phyloP scores from a whole-genome alignment of 2,888 invertebrate genomes.

The Cepaea hortensis region DNA sequence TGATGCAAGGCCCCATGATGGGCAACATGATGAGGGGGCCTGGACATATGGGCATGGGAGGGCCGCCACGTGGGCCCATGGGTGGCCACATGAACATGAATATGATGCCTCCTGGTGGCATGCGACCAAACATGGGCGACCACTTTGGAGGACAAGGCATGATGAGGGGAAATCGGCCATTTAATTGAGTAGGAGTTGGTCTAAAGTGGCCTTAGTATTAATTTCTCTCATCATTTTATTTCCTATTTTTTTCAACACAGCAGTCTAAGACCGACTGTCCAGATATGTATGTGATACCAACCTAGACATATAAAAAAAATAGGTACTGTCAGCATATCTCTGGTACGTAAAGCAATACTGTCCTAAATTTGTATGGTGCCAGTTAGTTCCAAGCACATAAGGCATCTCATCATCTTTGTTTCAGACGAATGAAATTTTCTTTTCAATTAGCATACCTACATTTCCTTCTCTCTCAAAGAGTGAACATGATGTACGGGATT shows the following conservation, averaged over 20 bases:
- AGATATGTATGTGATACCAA: too few species aligned
- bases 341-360: too few species aligned
- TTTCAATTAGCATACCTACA: too few species aligned
- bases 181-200: slow-evolving; percentile 30
- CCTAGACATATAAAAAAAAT: too few species aligned
- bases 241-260: not conserved
- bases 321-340: too few species aligned
- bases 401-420: too few species aligned
- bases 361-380: too few species aligned
- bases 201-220: slow-evolving; percentile 39
- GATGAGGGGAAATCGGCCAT: slow-evolving; percentile 42
- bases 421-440: too few species aligned
- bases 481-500: too few species aligned
- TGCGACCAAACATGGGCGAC: slow-evolving; percentile 39
- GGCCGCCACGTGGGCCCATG: slow-evolving; percentile 23
- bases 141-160: slow-evolving; percentile 33
- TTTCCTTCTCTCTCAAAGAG: too few species aligned
- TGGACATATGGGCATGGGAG: slow-evolving; percentile 39
- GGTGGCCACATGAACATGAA: slow-evolving; percentile 22
- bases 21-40: slow-evolving; percentile 42
- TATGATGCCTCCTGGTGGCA: slow-evolving; percentile 18
- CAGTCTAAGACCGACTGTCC: too few species aligned
- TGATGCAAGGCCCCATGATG: slow-evolving; percentile 44
- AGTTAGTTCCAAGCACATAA: too few species aligned
- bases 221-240: not conserved